Evolutionary conservation across 2,797 vertebrate genomes (phyloP).

Genomic region (Karalla daura): DNA sequence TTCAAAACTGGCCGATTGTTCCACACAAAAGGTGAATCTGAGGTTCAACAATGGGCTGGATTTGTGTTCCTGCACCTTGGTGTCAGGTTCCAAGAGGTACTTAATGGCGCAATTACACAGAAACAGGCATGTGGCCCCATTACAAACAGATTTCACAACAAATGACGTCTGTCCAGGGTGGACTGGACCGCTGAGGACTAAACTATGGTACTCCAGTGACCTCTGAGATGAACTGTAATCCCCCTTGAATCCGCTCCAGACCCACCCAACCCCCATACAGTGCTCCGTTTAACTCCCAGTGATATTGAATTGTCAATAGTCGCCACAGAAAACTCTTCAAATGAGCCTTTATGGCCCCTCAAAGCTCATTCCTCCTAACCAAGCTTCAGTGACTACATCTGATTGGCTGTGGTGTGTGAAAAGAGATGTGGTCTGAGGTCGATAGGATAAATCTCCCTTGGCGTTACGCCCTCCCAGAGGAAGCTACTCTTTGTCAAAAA

Average conservation of each 20-base stretch:
- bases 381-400: constrained; percentile 22
- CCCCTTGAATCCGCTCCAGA: constrained; percentile 36
- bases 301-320: constrained; percentile 31
- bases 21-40: not conserved
- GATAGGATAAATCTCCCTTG: constrained; percentile 18
- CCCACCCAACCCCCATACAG: too few relatives aligned
- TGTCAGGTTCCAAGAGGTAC: constrained; percentile 4
- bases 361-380: constrained; percentile 37
- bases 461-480: constrained; percentile 1
- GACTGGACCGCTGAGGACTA: constrained; percentile 29
- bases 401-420: constrained; percentile 32
- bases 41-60: constrained; percentile 9
- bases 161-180: constrained; percentile 26
- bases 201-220: constrained; percentile 44
- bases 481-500: constrained; percentile 9
- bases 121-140: too few relatives aligned
- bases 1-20: constrained; percentile 14
- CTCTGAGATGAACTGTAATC: constrained; percentile 51
- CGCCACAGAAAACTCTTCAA: constrained; percentile 29
- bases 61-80: not conserved
- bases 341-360: constrained; percentile 23
- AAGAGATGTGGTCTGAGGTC: constrained; percentile 15
- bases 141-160: constrained; percentile 41
- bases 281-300: constrained; percentile 9
- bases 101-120: constrained; percentile 9